A percentile compares a stretch with the other conserved stretches of the same genome.
Evolutionary conservation across 2,888 invertebrate genomes (phyloP).

Genomic region (Coelogynopora nodosa): DNA sequence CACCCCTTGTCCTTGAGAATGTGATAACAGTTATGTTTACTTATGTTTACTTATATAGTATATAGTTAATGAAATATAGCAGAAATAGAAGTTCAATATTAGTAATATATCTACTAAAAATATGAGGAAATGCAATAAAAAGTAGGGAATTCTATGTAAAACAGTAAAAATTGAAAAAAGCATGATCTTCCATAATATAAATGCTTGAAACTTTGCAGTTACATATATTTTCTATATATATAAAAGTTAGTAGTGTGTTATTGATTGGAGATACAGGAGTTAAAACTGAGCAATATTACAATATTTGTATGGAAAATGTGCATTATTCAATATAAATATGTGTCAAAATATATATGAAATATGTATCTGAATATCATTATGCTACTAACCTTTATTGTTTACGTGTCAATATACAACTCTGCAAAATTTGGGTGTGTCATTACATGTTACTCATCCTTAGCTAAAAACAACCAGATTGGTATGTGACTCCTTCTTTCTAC

Average conservation of each 20-base stretch:
- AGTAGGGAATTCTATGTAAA: too few species aligned
- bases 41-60: too few species aligned
- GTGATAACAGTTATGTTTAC: too few species aligned
- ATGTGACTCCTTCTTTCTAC: slow-evolving; percentile 21
- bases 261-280: slow-evolving; percentile 28
- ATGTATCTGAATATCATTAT: slow-evolving; percentile 31
- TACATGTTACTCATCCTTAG: slow-evolving; percentile 14
- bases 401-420: background rate
- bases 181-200: too few species aligned
- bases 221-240: too few species aligned
- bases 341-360: slow-evolving; percentile 22
- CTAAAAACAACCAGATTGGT: slow-evolving; percentile 28
- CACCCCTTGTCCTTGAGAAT: too few species aligned
- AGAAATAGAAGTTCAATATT: too few species aligned
- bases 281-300: background rate
- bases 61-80: too few species aligned
- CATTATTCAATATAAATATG: background rate
- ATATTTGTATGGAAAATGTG: background rate
- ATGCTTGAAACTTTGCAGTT: too few species aligned
- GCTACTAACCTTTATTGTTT: background rate
- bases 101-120: too few species aligned
- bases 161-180: too few species aligned
- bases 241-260: background rate
- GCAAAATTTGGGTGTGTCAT: background rate
- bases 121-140: too few species aligned